phyloP scores from a whole-genome alignment of 2,113 vertebrate species.

The Martes martes region DNA sequence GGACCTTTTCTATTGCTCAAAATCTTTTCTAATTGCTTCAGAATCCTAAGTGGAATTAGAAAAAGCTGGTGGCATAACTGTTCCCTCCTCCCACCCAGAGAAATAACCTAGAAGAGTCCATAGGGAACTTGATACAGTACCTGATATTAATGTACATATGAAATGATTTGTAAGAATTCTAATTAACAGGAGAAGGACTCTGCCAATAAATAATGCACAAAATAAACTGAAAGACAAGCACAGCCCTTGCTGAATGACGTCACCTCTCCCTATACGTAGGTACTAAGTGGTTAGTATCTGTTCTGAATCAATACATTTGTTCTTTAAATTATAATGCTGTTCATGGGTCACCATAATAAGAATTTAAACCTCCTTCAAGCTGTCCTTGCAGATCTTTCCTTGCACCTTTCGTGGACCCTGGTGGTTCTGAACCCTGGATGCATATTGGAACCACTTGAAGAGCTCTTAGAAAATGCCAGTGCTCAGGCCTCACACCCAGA shows the following conservation, averaged over 20 bases:
- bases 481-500: neutral
- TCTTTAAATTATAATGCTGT: neutral
- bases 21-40: conserved; percentile 70
- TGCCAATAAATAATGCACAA: neutral
- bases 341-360: neutral
- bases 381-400: neutral
- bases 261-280: neutral
- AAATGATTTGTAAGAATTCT: neutral
- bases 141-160: neutral
- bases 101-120: conserved; percentile 32
- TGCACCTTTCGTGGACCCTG: accelerated
- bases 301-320: neutral
- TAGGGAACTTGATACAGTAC: neutral
- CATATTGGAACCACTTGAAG: neutral
- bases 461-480: neutral
- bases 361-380: neutral
- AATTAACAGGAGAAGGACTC: neutral
- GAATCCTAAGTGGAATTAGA: conserved; percentile 67
- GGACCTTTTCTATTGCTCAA: conserved; percentile 27
- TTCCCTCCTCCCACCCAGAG: conserved; percentile 4
- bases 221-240: neutral
- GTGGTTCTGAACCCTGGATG: neutral
- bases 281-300: neutral
- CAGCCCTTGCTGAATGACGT: neutral
- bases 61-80: neutral